phyloP scores from a whole-genome alignment of 2,113 vertebrate species.

The Zosterops pallidus region DNA sequence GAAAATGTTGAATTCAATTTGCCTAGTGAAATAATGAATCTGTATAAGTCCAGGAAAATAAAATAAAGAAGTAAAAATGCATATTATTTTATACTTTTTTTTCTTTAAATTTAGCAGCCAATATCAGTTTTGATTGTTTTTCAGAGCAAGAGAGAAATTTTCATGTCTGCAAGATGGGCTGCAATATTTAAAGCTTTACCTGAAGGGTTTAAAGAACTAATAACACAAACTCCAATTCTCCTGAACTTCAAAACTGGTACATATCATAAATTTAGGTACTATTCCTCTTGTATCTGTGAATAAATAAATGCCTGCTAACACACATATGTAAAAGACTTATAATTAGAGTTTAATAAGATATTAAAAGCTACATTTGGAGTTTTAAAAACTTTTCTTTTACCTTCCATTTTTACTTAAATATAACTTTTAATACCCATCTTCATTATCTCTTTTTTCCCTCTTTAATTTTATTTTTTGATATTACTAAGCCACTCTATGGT shows the following conservation, averaged over 20 bases:
- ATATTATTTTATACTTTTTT: background rate
- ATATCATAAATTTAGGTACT: background rate
- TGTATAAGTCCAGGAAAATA: background rate
- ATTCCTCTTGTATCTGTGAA: background rate
- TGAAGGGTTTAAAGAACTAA: background rate
- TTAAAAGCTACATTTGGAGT: background rate
- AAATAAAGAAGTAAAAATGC: background rate
- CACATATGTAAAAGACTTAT: background rate
- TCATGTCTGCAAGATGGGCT: background rate
- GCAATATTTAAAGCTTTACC: background rate
- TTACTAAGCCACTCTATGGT: background rate
- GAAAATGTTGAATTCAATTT: background rate
- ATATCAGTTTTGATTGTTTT: background rate
- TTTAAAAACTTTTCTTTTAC: background rate
- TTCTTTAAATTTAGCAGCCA: background rate
- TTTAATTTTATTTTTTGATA: background rate
- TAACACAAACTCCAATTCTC: background rate
- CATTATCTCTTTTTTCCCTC: background rate
- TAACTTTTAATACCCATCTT: background rate
- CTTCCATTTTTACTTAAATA: background rate
- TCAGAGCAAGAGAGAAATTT: background rate
- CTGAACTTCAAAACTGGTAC: background rate
- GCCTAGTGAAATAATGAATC: background rate
- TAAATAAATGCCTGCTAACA: background rate
- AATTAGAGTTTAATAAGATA: background rate